A percentile compares a stretch with the other conserved stretches of the same genome.
Conservation (phyloP, 2,888 invertebrate genomes). For the Pheosia gnoma region DNA sequence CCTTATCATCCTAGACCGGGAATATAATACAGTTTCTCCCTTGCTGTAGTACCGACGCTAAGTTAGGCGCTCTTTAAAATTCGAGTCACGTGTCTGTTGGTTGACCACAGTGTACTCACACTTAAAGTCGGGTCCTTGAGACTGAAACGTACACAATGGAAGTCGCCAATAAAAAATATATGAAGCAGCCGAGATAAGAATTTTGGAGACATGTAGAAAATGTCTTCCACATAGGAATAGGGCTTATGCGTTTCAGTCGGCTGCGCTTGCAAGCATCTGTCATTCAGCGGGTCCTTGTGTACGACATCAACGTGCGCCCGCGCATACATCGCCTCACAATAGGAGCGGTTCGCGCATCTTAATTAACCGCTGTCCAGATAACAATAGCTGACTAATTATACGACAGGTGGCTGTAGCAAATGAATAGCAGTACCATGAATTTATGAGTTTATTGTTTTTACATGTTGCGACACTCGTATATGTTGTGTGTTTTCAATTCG, state of each 20-base stretch:
- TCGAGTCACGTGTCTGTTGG: conserved; percentile 51
- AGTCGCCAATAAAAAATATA: conserved; percentile 32
- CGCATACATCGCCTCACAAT: conserved; percentile 55
- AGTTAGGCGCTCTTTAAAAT: conserved; percentile 39
- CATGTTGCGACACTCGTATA: conserved; percentile 14
- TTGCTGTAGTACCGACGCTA: conserved; percentile 29
- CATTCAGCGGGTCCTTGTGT: conserved; percentile 53
- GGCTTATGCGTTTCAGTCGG: conserved; percentile 19
- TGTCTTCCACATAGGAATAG: conserved; percentile 26
- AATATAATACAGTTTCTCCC: conserved; percentile 34
- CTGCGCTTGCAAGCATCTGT: conserved; percentile 28
- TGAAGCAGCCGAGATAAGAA: conserved; percentile 22
- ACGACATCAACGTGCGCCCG: conserved; percentile 72
- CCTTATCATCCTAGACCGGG: conserved; percentile 55
- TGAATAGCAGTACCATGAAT: conserved; percentile 38
- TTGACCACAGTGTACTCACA: conserved; percentile 40
- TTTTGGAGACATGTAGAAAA: conserved; percentile 27
- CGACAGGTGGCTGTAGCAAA: conserved; percentile 58
- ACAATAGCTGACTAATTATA: conserved; percentile 72
- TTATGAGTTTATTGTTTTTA: conserved; percentile 31
- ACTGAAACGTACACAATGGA: conserved; percentile 30
- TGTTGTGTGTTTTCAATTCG: conserved; percentile 4
- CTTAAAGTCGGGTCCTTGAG: conserved; percentile 37
- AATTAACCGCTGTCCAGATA: conserved; percentile 59
- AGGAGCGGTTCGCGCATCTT: conserved; percentile 66